Evolutionary conservation across 2,888 invertebrate genomes (phyloP), one percentile per base, ranked within the genome.

Genomic region (Hypomecis atomaria): DNA sequence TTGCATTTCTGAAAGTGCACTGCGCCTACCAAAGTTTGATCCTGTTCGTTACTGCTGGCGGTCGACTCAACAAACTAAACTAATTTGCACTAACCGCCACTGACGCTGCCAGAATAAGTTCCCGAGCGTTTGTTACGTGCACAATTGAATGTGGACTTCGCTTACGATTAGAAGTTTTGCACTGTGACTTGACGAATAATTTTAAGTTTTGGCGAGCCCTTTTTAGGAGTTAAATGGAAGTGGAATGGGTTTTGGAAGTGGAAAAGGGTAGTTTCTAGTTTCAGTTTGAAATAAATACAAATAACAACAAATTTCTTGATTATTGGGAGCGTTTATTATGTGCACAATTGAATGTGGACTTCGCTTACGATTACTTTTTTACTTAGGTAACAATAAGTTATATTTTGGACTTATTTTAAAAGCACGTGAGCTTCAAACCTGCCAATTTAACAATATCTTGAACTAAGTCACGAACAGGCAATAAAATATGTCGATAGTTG

Each of bases 51-150:
- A 82, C 78, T 67, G 73, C 59, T 62, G 54, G 78, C 70, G 78
- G 79, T 73, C 71, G 74, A 67, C 73, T 70, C 73, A 74, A 61
- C 73, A 74, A 86, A 87, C 87, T 87, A 86, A 87, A 85, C 86
- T 85, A 87, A 87, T 88, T 87, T 82, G 77, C 68, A 67, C 77
- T 79, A 80, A 82, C 77, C 78, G 78, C 74, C 70, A 73, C 76
- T 71, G 79, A 79, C 83, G 76, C 76, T 75, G 69, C 70, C 69
- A 59, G 81, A 79, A 79, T 79, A 72, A 69, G 67, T 71, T 72
- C 61, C 71, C 71, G 54, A 43, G 68, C 77, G 76, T 78, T 83
- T 79, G 79, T 79, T 78, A 73, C 69, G 67, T 71, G 77, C 73
- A 79, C 82, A 80, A 83, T 82, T 80, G 79, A 79, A 81, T 78